Evolutionary conservation across 2,113 vertebrate species (phyloP).

Genomic region (Henicopernis longicauda): DNA sequence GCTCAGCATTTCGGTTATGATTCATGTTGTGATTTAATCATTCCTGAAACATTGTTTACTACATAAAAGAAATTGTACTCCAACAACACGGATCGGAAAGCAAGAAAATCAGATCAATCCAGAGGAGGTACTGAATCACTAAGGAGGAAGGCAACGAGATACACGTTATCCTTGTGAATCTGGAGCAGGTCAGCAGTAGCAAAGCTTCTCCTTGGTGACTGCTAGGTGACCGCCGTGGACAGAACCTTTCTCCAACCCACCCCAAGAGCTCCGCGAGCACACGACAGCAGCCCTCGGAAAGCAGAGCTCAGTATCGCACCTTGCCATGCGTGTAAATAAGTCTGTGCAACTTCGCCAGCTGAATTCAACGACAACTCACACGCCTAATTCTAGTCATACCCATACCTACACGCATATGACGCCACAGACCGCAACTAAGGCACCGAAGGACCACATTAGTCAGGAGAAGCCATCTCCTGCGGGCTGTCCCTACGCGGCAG

Average conservation of each 20-base stretch:
- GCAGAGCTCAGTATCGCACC: background rate
- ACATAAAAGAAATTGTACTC: background rate
- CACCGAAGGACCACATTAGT: background rate
- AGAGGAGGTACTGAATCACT: background rate
- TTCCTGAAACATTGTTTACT: background rate
- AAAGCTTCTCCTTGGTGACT: background rate
- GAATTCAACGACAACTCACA: background rate
- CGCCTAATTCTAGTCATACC: background rate
- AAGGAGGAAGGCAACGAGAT: background rate
- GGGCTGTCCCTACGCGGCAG: background rate
- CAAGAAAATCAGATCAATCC: background rate
- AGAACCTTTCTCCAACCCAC: background rate
- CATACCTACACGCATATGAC: fast-evolving
- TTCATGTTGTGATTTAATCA: background rate
- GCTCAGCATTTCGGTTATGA: background rate
- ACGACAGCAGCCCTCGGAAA: background rate
- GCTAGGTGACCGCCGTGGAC: background rate
- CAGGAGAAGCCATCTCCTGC: background rate
- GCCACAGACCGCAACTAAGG: background rate
- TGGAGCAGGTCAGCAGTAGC: background rate
- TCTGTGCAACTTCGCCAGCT: background rate
- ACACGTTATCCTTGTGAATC: fast-evolving
- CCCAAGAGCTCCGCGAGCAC: background rate
- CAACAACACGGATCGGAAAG: background rate
- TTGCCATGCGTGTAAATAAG: background rate